phyloP scores from a whole-genome alignment of 2,797 vertebrate species.

The Chrosomus eos region DNA sequence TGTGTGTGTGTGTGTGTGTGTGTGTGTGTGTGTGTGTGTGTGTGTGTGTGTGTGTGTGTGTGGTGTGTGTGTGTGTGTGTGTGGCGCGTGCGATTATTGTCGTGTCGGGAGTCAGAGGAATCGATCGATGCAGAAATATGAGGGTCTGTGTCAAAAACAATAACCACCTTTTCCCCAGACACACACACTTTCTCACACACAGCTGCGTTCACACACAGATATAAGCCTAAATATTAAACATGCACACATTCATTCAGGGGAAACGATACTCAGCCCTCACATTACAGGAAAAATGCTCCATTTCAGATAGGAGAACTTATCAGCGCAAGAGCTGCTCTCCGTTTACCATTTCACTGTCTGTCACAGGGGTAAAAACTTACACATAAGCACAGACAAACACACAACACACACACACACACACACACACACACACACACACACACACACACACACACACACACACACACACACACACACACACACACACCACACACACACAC shows the following conservation, averaged over 20 bases:
- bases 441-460: constrained; percentile 52
- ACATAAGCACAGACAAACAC: constrained; percentile 51
- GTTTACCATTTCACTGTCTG: constrained; percentile 39
- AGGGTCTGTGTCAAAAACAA: constrained; percentile 96
- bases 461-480: constrained; percentile 49
- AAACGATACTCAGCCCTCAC: constrained; percentile 54
- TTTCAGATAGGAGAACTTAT: constrained; percentile 43
- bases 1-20: constrained; percentile 35
- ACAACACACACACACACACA: constrained; percentile 21
- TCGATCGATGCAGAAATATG: constrained; percentile 98
- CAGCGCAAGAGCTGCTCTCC: not conserved
- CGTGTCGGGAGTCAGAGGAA: constrained; percentile 98
- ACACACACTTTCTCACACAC: constrained; percentile 67
- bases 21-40: constrained; percentile 24
- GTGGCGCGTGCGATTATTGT: constrained; percentile 84
- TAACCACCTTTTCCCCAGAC: constrained; percentile 81
- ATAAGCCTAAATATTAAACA: constrained; percentile 49
- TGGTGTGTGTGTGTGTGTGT: constrained; percentile 34
- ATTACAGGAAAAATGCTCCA: constrained; percentile 32
- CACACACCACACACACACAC: constrained; percentile 28
- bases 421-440: constrained; percentile 20
- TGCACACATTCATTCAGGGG: constrained; percentile 29
- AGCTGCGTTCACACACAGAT: constrained; percentile 35
- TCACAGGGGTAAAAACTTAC: constrained; percentile 49
- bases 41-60: constrained; percentile 35